These are phyloP conservation scores for Schrankia costaestrigalis DNA, from an alignment of 2,888 invertebrate genomes.

Conservation along the genomic window DNA sequence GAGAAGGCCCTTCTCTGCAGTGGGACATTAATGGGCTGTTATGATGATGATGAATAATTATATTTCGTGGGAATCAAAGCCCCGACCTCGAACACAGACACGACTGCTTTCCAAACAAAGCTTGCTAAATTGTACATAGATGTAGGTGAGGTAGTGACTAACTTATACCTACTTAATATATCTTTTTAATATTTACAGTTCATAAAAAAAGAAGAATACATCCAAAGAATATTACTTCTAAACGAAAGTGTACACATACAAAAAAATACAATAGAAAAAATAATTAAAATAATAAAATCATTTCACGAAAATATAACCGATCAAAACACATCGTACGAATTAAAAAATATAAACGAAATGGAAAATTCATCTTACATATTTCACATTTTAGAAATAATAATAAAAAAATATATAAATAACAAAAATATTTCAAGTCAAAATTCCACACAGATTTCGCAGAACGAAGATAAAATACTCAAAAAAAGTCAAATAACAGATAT, in stretches of 20 bases:
- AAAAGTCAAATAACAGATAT: slow-evolving; percentile 55
- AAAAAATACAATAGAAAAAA: slow-evolving; percentile 55
- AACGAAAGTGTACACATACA: slow-evolving; percentile 59
- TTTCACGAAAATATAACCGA: slow-evolving; percentile 33
- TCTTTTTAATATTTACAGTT: slow-evolving; percentile 44
- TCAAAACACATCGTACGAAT: slow-evolving; percentile 40
- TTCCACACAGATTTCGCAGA: slow-evolving; percentile 37
- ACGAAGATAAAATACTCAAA: slow-evolving; percentile 38
- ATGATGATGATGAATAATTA: neutral
- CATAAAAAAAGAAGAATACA: slow-evolving; percentile 50
- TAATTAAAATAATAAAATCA: slow-evolving; percentile 41
- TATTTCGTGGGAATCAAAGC: too few species aligned
- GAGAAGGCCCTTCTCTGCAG: too few species aligned
- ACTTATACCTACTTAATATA: too few species aligned
- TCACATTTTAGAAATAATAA: slow-evolving; percentile 49
- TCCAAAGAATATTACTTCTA: slow-evolving; percentile 50
- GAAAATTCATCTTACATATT: slow-evolving; percentile 62
- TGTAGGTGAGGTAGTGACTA: too few species aligned
- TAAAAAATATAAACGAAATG: slow-evolving; percentile 34
- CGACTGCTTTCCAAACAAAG: too few species aligned
- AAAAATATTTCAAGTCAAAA: slow-evolving; percentile 27
- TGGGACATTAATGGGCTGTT: too few species aligned
- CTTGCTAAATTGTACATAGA: too few species aligned
- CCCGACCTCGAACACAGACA: too few species aligned
- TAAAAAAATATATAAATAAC: slow-evolving; percentile 41